phyloP scores from a whole-genome alignment of 2,797 vertebrate genomes.

The Harpagifer antarcticus region DNA sequence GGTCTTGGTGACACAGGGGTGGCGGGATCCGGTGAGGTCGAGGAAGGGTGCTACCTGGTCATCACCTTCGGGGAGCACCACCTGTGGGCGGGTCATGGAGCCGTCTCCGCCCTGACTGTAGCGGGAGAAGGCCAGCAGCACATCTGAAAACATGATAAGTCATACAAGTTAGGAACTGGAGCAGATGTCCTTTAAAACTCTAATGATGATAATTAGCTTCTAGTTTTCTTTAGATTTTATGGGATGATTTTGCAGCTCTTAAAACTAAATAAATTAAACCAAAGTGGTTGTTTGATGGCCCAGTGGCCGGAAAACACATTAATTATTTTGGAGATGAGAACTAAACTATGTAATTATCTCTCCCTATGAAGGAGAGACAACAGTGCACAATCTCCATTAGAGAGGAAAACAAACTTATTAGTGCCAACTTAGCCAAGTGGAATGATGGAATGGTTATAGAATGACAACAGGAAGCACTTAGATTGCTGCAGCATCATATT shows the following conservation, averaged over 20 bases:
- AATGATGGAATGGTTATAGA: constrained; percentile 9
- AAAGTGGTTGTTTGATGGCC: background rate
- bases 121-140: constrained; percentile 91
- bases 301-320: constrained; percentile 21
- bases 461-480: background rate
- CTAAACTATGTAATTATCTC: constrained; percentile 36
- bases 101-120: constrained; percentile 95
- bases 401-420: constrained; percentile 40
- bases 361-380: constrained; percentile 12
- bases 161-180: background rate
- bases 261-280: constrained; percentile 19
- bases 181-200: background rate
- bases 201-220: background rate
- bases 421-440: background rate
- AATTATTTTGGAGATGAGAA: constrained; percentile 23
- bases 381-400: background rate
- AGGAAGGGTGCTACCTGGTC: constrained; percentile 85
- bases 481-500: background rate
- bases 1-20: constrained; percentile 95
- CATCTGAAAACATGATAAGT: constrained; percentile 84
- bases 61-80: constrained; percentile 83
- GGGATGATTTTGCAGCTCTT: constrained; percentile 4
- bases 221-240: background rate
- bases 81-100: constrained; percentile 89
- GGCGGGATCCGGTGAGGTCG: constrained; percentile 91